These are phyloP conservation scores for Microchrysa polita DNA, from an alignment of 2,888 invertebrate genomes.

Conservation along the genomic window DNA sequence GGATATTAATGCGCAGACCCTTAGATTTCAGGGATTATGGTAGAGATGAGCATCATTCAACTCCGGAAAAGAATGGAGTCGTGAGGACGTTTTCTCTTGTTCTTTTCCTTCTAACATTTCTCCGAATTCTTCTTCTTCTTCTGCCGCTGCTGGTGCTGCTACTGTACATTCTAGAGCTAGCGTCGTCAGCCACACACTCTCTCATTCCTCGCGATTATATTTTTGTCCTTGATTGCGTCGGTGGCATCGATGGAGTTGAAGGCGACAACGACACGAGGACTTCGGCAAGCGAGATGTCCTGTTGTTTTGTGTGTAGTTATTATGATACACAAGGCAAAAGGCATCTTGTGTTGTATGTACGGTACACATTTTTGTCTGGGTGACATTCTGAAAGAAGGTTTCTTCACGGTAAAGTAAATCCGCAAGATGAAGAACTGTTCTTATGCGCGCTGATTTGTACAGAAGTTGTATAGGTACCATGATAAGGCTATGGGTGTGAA, in stretches of 20 bases:
- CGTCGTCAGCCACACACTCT: not conserved
- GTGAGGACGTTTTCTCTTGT: slow-evolving; percentile 21
- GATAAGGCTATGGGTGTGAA: not conserved
- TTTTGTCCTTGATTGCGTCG: not conserved
- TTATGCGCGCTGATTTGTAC: not conserved
- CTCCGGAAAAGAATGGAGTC: slow-evolving; percentile 24
- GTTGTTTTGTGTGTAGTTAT: not conserved
- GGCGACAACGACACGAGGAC: not conserved
- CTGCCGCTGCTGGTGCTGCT: too few relatives aligned
- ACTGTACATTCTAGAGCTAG: too few relatives aligned
- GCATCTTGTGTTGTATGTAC: too few relatives aligned
- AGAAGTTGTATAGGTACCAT: too few relatives aligned
- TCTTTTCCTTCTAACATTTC: slow-evolving; percentile 23
- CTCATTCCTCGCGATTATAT: not conserved
- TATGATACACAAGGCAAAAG: too few relatives aligned
- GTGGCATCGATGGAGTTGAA: too few relatives aligned
- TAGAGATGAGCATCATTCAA: slow-evolving; percentile 36
- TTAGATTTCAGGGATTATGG: slow-evolving; percentile 41
- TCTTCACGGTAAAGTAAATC: not conserved
- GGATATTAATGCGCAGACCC: slow-evolving; percentile 38
- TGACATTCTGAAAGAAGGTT: slow-evolving; percentile 28
- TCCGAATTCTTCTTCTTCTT: slow-evolving; percentile 4
- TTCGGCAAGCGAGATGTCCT: not conserved
- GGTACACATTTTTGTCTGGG: slow-evolving; percentile 21
- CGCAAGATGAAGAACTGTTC: slow-evolving; percentile 6